Evolutionary conservation across 2,113 vertebrate genomes (phyloP), one percentile per base, ranked within the genome.

Genomic region (Tauraco erythrolophus): DNA sequence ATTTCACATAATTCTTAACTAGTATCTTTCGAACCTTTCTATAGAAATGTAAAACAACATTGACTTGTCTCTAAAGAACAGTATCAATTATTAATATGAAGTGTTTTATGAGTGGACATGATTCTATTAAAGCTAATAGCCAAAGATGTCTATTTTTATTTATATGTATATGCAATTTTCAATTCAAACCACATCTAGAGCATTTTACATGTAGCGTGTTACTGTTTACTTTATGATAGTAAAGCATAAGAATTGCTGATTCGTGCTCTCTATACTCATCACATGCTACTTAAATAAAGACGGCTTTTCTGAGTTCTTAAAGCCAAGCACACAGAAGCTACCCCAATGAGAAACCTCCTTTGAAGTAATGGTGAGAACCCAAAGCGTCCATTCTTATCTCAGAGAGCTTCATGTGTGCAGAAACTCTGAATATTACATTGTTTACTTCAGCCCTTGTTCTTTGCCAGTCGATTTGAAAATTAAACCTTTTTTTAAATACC

Each of bases 1-100:
- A 16, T 69, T 88, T 89, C 88, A 76, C 13, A 17, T 89, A 51
- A 76, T 70, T 89, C 56, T 81, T 94, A 83, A 69, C 51, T 92
- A 64, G 66, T 13, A 9, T 87, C 30, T 92, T 90, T 85, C 81
- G 92, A 69, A 79, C 30, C 23, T 92, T 75, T 33, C 70, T 75
- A 2, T 4, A 69, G 51, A 80, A 74, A 14, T 62, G 45, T 68
- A 93, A 92, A 89, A 37, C 53, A 77, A 41, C 28, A 48, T 23
- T 89, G 86, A 46, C 62, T 83, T 92, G 39, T 69, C 41, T 35
- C 23, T 85, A 13, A 91, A 87, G 39, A 74, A 46, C 28, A 60
- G 2, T 83, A 57, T 90, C 7, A 48, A 7, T 69, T 13, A 58
- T 80, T 92, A 61, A 56, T 50, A 46, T 57, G 13, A 64, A 51